Conservation (phyloP, 2,888 invertebrate genomes). For the Podabrus alpinus region DNA sequence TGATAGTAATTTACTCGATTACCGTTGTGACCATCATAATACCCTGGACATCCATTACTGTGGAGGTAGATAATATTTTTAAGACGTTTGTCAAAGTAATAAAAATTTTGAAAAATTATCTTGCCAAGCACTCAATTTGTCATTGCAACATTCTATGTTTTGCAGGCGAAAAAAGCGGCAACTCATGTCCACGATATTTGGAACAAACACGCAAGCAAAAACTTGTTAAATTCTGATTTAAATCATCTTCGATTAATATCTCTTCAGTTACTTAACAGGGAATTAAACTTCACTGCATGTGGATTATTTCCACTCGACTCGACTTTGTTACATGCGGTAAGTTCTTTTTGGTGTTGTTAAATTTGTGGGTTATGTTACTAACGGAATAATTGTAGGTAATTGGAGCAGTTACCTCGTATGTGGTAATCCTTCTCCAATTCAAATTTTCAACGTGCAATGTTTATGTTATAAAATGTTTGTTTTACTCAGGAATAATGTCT, state of each 20-base stretch:
- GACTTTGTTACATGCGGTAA: constrained; percentile 33
- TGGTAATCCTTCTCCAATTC: not conserved
- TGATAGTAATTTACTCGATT: no score
- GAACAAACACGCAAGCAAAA: constrained; percentile 32
- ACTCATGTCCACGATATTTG: constrained; percentile 35
- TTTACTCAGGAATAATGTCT: no score
- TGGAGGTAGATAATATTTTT: no score
- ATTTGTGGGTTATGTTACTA: no score
- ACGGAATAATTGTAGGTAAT: not conserved
- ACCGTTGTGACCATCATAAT: no score
- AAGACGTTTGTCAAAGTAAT: no score
- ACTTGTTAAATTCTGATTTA: constrained; percentile 28
- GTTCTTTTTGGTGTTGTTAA: not conserved
- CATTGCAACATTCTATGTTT: not conserved
- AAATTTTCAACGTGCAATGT: no score
- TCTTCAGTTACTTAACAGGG: constrained; percentile 30
- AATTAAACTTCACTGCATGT: constrained; percentile 31
- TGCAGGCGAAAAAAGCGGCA: constrained; percentile 31
- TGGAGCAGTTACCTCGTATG: not conserved
- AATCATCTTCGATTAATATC: constrained; percentile 35
- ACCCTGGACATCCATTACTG: no score
- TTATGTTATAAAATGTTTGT: no score
- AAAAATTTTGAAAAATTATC: no score
- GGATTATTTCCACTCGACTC: constrained; percentile 35
- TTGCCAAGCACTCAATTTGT: no score